Conservation (phyloP, 2,113 vertebrate species). For the Plecotus auritus region DNA sequence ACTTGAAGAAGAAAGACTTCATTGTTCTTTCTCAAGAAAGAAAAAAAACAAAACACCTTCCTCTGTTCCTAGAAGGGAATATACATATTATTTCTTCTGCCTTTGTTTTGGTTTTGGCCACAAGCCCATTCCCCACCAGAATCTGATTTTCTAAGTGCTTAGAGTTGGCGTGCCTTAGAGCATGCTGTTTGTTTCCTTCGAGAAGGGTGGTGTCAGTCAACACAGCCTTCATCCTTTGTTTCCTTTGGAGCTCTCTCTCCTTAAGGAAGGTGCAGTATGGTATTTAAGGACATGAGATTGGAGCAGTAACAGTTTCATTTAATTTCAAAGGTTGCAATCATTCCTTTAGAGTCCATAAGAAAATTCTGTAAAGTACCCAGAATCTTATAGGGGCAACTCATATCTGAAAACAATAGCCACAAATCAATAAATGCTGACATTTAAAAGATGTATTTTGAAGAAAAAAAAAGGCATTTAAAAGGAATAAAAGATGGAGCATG, state of each 20-base stretch:
- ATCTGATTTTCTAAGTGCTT: background rate
- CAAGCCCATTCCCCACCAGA: background rate
- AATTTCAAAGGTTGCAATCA: background rate
- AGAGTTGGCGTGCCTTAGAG: background rate
- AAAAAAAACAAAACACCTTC: background rate
- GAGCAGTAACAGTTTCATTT: background rate
- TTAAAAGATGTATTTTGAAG: background rate
- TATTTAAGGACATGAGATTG: background rate
- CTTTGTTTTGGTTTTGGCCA: background rate
- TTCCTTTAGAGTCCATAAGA: background rate
- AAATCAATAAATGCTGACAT: background rate
- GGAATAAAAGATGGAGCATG: background rate
- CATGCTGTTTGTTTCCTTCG: background rate
- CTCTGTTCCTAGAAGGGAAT: background rate
- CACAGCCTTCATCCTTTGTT: background rate
- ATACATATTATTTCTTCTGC: background rate
- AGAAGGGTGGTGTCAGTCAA: background rate
- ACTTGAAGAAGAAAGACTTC: background rate
- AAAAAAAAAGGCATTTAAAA: background rate
- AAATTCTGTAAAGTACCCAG: background rate
- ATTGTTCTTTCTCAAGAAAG: background rate
- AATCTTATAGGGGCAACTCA: background rate
- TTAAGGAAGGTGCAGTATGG: background rate
- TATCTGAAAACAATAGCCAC: background rate
- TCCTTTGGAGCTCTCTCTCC: background rate